phyloP scores from a whole-genome alignment of 2,888 invertebrate species.

The Notodonta dromedarius region DNA sequence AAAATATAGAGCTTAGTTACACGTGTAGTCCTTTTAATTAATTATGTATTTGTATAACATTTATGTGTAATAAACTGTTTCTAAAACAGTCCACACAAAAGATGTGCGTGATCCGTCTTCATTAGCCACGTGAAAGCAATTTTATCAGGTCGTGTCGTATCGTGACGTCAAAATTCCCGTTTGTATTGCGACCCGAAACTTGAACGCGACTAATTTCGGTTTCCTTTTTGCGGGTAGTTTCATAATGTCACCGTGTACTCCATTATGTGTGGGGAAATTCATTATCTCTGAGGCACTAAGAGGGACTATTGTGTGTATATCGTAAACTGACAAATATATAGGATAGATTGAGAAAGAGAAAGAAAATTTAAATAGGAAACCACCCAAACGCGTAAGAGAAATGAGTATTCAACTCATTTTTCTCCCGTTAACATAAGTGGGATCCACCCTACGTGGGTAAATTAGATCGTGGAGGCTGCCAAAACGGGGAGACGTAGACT shows the following conservation, averaged over 20 bases:
- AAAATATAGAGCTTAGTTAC: no score
- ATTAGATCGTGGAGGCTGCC: constrained; percentile 14
- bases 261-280: constrained; percentile 15
- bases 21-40: no score
- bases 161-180: background rate
- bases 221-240: constrained; percentile 8
- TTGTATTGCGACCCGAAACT: constrained; percentile 2
- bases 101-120: background rate
- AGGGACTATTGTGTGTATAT: background rate
- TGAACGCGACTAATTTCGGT: constrained; percentile 5
- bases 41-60: no score
- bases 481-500: constrained; percentile 2
- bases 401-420: constrained; percentile 9
- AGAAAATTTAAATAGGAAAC: no score
- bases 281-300: constrained; percentile 2
- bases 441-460: constrained; percentile 15
- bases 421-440: constrained; percentile 9
- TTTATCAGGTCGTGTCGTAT: background rate
- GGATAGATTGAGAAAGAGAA: no score
- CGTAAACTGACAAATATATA: no score
- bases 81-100: no score
- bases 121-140: background rate
- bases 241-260: constrained; percentile 5
- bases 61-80: no score
- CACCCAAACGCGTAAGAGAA: no score